Evolutionary conservation across 2,113 vertebrate genomes (phyloP).

Genomic region (Steatornis caripensis): DNA sequence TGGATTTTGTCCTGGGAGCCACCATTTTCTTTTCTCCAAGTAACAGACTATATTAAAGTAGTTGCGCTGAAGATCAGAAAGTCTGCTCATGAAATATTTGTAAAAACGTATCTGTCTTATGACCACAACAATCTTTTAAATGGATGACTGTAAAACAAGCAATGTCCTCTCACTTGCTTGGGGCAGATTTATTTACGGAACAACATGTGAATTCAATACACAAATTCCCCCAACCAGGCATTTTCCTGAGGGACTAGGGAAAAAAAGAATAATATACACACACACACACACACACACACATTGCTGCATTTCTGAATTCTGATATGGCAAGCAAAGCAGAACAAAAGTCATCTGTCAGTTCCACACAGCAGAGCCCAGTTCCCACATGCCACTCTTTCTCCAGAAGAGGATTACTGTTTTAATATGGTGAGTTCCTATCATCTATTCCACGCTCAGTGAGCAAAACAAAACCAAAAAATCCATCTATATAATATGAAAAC

Average conservation of each 20-base stretch:
- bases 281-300: not conserved
- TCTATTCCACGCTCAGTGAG: not conserved
- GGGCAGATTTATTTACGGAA: not conserved
- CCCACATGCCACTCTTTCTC: constrained; percentile 5
- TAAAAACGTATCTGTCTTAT: not conserved
- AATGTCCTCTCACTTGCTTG: not conserved
- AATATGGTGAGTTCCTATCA: not conserved
- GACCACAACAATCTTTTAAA: not conserved
- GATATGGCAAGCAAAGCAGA: constrained; percentile 24
- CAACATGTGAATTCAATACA: not conserved
- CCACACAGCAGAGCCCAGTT: not conserved
- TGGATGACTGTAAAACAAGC: not conserved
- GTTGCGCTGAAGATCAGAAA: not conserved
- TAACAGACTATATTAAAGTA: not conserved
- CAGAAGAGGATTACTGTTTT: constrained; percentile 24
- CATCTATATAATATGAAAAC: not conserved
- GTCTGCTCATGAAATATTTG: not conserved
- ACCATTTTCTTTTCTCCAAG: not conserved
- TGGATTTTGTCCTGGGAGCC: not conserved
- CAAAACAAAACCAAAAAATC: not conserved
- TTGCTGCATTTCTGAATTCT: not conserved
- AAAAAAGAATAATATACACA: not conserved
- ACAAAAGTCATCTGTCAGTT: constrained; percentile 34
- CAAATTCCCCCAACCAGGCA: not conserved
- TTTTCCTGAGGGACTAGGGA: not conserved